Percentiles rank a stretch among this genome's conserved stretches.
Conservation (phyloP, 2,797 vertebrate genomes). For the Xiphophorus birchmanni region DNA sequence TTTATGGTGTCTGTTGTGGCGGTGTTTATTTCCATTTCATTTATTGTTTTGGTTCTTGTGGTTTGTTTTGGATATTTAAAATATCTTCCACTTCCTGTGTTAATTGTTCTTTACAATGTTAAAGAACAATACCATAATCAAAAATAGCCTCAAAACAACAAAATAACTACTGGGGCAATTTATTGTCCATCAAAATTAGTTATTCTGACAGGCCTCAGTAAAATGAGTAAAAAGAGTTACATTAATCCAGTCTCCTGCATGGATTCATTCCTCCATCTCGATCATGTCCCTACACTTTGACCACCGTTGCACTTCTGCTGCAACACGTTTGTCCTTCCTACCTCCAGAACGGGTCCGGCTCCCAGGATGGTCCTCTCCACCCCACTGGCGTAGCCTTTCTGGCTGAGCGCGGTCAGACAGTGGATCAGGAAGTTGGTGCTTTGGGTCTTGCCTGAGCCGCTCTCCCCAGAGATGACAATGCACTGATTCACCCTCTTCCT, state of each 20-base stretch:
- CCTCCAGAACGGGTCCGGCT: conserved; percentile 97
- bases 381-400: conserved; percentile 97
- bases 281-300: neutral
- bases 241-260: neutral
- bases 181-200: too few relatives aligned
- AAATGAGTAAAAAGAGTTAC: neutral
- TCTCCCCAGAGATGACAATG: conserved; percentile 98
- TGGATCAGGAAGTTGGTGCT: conserved; percentile 99
- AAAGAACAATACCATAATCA: too few relatives aligned
- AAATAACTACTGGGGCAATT: too few relatives aligned
- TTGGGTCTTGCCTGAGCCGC: conserved; percentile 97
- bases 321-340: conserved; percentile 65
- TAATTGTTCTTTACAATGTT: too few relatives aligned
- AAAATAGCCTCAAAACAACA: too few relatives aligned
- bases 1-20: too few relatives aligned
- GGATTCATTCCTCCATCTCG: neutral
- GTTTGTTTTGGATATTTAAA: too few relatives aligned
- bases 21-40: too few relatives aligned
- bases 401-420: conserved; percentile 96
- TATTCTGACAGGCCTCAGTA: neutral
- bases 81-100: too few relatives aligned
- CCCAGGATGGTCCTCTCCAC: conserved; percentile 98
- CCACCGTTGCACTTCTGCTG: neutral
- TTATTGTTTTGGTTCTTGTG: too few relatives aligned
- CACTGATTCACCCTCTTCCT: conserved; percentile 94